Conservation (phyloP, 2,888 invertebrate species). For the Flexamia atlantica region DNA sequence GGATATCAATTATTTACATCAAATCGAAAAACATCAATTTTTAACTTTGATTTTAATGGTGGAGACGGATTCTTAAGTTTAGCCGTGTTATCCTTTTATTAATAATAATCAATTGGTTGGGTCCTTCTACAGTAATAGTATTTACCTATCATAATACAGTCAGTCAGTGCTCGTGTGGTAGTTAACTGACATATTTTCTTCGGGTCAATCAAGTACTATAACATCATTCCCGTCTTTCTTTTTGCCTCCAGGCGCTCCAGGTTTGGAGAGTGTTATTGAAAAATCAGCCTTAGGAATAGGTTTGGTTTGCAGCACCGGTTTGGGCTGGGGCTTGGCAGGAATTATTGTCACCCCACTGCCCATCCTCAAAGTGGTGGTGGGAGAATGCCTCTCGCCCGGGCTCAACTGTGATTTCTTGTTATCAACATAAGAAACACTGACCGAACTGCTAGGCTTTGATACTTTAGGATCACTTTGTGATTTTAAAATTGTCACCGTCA, state of each 20-base stretch:
- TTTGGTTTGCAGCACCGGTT: conserved; percentile 18
- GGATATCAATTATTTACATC: too few relatives aligned
- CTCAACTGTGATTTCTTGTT: conserved; percentile 51
- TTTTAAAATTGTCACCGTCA: conserved; percentile 57
- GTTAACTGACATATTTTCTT: not conserved
- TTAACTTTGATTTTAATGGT: too few relatives aligned
- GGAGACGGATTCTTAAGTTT: too few relatives aligned
- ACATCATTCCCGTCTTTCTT: conserved; percentile 49
- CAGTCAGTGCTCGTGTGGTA: too few relatives aligned
- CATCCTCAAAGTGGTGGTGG: conserved; percentile 29
- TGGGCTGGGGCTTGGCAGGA: conserved; percentile 29
- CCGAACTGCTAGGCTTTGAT: conserved; percentile 31
- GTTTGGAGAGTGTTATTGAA: conserved; percentile 47
- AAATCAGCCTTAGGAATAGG: conserved; percentile 48
- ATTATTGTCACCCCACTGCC: conserved; percentile 32
- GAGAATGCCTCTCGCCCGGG: conserved; percentile 25
- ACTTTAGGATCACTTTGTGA: conserved; percentile 18
- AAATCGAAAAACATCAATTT: too few relatives aligned
- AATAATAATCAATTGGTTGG: too few relatives aligned
- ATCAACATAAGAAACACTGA: conserved; percentile 45
- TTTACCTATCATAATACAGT: too few relatives aligned
- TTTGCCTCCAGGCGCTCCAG: not conserved
- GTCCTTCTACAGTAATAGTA: too few relatives aligned
- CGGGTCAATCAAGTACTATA: conserved; percentile 28
- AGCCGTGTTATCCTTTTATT: too few relatives aligned